Evolutionary conservation across 2,797 vertebrate species (phyloP).

Genomic region (Buceros bicornis): DNA sequence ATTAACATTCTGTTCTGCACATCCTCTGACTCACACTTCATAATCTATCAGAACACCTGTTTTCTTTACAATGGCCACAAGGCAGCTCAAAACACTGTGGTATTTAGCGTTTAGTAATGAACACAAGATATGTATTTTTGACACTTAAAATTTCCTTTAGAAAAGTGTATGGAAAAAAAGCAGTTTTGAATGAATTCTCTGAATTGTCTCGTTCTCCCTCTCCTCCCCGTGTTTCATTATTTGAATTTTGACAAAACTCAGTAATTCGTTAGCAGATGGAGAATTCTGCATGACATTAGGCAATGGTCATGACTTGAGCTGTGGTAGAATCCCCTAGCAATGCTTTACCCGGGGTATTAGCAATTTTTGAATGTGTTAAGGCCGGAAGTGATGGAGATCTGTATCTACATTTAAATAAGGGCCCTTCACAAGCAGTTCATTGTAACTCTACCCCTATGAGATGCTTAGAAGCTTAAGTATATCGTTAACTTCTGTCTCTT

Average conservation of each 20-base stretch:
- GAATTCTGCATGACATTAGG: slow-evolving; percentile 51
- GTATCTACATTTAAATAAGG: slow-evolving; percentile 71
- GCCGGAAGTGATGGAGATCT: slow-evolving; percentile 28
- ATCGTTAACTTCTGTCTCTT: slow-evolving; percentile 73
- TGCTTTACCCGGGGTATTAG: slow-evolving; percentile 32
- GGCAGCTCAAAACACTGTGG: slow-evolving; percentile 88
- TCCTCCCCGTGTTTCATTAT: slow-evolving; percentile 38
- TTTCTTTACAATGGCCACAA: slow-evolving; percentile 89
- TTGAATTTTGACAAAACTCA: slow-evolving; percentile 75
- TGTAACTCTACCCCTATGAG: slow-evolving; percentile 59
- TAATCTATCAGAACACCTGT: slow-evolving; percentile 90
- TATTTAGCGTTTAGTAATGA: slow-evolving; percentile 90
- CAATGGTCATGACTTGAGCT: slow-evolving; percentile 7
- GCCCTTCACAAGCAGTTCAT: slow-evolving; percentile 65
- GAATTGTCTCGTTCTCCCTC: slow-evolving; percentile 35
- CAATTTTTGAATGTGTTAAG: slow-evolving; percentile 41
- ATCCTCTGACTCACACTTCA: slow-evolving; percentile 87
- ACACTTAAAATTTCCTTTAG: slow-evolving; percentile 86
- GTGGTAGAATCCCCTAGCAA: slow-evolving; percentile 10
- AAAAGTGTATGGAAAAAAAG: slow-evolving; percentile 77
- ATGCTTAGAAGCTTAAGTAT: slow-evolving; percentile 68
- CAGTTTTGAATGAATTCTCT: slow-evolving; percentile 81
- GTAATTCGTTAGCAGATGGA: slow-evolving; percentile 31
- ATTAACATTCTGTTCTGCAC: slow-evolving; percentile 86
- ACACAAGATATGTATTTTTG: slow-evolving; percentile 87